Evolutionary conservation across 2,888 invertebrate genomes (phyloP), one percentile per base, ranked within the genome.

Genomic region (Anorthoa munda): DNA sequence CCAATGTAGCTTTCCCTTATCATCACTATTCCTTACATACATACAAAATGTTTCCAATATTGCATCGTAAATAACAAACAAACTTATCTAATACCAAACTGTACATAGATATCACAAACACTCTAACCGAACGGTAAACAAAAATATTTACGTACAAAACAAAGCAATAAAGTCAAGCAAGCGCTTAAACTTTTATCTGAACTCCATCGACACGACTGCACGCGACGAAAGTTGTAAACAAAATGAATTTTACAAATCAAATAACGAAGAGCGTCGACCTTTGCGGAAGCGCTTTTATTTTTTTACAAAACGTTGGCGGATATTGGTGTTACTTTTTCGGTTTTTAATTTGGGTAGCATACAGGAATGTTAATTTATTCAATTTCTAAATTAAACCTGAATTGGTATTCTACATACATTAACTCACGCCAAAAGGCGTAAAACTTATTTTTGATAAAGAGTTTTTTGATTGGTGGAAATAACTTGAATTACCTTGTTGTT

Each of bases 201-300:
- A 26, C 21, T 31, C 23, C 61, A 76, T 76, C 56, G 45, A 66
- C 61, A 77, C 83, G 74, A 70, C 80, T 53, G 72, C 82, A 82
- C 77, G 74, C 83, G 71, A 75, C 72, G 1, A 58, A 67, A 39
- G 55, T 66, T 31, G 66, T 68, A 63, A 72, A 75, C 60, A 67
- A 65, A 77, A 75, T 82, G 77, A 77, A 69, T 50, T 66, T 76
- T 67, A 45, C 26, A 72, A 76, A 65, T 71, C 72, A 48, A 83
- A 83, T 70, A 65, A 61, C 66, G 83, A 83, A 83, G 80, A 64
- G 46, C 80, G 55, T 77, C 80, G 77, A 82, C 58, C 82, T 80
- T 70, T 45, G 59, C 68, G 60, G 72, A 74, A 63, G 56, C 17
- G 50, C 13, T 31, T 46, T 1, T 51, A 18, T 39, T 1, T 51